Evolutionary conservation across 2,888 invertebrate genomes (phyloP), one percentile per base, ranked within the genome.

Genomic region (Ptychoptera contaminata): DNA sequence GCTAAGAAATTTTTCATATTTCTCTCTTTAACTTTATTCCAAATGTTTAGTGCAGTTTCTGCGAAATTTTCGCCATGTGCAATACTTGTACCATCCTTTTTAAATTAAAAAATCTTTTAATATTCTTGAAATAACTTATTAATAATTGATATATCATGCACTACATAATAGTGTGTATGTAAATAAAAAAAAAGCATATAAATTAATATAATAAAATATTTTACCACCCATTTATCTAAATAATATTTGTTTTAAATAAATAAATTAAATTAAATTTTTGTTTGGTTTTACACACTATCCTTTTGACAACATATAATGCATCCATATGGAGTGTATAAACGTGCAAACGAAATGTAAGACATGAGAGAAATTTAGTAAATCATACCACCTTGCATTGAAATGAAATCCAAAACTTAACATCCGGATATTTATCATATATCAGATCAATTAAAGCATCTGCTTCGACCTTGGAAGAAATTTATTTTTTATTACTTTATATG

Each of bases 41-140:
- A 86, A 59, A 85, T 79, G 40, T 73, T 69, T 48, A 71, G 68
- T 0, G 82, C 82, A 1, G 79, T 79, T 49, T 82, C 78, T 51
- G 74, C 72, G 58, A 93, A 84, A 46, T 71, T 69, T 56, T 88
- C 91, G 1, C 91, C 92, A 63, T 84, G 81, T 0, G 82, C 82
- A 54, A 84, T 78, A 2, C 51, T 54, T 2, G 44, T 49, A 23
- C 56, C 76, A 58, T 84, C 79, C 72, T 77, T 59, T 54, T 65
- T 48, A 46, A 42, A 43, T 46, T 23, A 23, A 5, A 7, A 23
- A 23, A 23, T 23, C 23, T 23, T 23, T 23, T 23, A 37, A 37
- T n/a, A 14, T 37, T 37, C 3, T 16, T 37, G 9, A 37, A 16
- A 16, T 37, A 7, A 32, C n/a, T 32, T 11, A 7, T 32, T 7